A percentile compares a stretch with the other conserved stretches of the same genome.
Evolutionary conservation across 2,797 vertebrate species (phyloP).

Genomic region (Sparus aurata): DNA sequence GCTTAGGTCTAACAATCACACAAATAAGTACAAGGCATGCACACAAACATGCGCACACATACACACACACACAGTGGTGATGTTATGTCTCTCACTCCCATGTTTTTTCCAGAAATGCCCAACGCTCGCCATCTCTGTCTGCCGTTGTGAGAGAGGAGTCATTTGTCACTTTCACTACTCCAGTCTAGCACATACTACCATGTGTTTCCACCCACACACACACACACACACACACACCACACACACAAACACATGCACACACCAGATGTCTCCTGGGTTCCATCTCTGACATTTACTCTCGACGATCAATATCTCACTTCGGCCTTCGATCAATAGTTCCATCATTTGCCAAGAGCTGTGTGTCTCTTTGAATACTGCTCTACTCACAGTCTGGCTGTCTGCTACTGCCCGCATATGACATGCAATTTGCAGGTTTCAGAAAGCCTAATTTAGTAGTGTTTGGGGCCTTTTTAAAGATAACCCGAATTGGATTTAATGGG

Average conservation of each 20-base stretch:
- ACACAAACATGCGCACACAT: neutral
- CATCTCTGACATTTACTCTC: slow-evolving; percentile 48
- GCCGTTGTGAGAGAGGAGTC: slow-evolving; percentile 7
- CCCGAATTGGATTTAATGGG: slow-evolving; percentile 36
- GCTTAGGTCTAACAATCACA: neutral
- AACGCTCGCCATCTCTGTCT: slow-evolving; percentile 27
- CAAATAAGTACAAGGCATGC: neutral
- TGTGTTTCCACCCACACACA: neutral
- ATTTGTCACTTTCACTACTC: slow-evolving; percentile 23
- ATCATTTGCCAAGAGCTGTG: slow-evolving; percentile 13
- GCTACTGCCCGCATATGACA: slow-evolving; percentile 1
- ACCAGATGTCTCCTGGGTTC: slow-evolving; percentile 24
- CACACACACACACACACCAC: slow-evolving; percentile 12
- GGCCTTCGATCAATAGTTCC: slow-evolving; percentile 49
- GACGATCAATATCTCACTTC: slow-evolving; percentile 44
- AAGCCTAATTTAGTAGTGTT: neutral
- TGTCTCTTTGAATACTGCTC: slow-evolving; percentile 3
- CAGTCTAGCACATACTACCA: neutral
- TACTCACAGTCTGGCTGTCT: neutral
- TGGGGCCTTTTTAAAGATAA: slow-evolving; percentile 31
- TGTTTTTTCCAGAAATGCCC: neutral
- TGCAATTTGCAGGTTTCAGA: neutral
- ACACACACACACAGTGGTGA: slow-evolving; percentile 7
- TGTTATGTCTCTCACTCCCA: slow-evolving; percentile 9
- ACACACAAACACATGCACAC: slow-evolving; percentile 22